phyloP scores from a whole-genome alignment of 2,113 vertebrate species.

The Vanacampus margaritifer region DNA sequence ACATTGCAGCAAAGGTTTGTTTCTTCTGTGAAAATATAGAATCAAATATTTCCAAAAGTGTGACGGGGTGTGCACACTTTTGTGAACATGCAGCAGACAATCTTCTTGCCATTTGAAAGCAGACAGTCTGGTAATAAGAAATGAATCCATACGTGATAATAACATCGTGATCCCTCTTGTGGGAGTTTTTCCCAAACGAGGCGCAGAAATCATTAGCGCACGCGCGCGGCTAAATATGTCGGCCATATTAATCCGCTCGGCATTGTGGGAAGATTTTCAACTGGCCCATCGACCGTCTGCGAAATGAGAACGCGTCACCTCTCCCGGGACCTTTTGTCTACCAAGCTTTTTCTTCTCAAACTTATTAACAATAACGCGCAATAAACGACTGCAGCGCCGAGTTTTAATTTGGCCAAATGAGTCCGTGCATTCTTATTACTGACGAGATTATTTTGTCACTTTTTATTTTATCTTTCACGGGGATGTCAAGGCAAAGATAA shows the following conservation, averaged over 20 bases:
- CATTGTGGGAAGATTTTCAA: conserved; percentile 61
- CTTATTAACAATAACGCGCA: conserved; percentile 30
- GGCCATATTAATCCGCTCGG: conserved; percentile 44
- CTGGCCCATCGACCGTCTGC: conserved; percentile 38
- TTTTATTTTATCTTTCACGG: neutral
- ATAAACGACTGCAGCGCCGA: neutral
- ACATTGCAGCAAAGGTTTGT: no score
- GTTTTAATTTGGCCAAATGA: neutral
- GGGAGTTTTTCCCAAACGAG: conserved; percentile 21
- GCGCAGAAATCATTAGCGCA: conserved; percentile 37
- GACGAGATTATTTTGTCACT: neutral
- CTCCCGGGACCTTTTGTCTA: conserved; percentile 11
- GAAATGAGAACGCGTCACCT: conserved; percentile 51
- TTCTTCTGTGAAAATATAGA: no score
- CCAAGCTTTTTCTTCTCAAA: conserved; percentile 11
- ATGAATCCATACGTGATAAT: conserved; percentile 1
- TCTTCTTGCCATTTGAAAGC: neutral
- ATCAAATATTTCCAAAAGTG: no score
- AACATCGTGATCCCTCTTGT: neutral
- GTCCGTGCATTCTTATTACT: neutral
- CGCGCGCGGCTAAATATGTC: conserved; percentile 29
- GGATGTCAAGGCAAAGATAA: neutral
- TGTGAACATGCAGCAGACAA: neutral
- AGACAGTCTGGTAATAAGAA: neutral
- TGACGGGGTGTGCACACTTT: no score